These are phyloP conservation scores for Heliconius melpomene DNA, from an alignment of 1,140 invertebrate species.

Conservation along the genomic window DNA sequence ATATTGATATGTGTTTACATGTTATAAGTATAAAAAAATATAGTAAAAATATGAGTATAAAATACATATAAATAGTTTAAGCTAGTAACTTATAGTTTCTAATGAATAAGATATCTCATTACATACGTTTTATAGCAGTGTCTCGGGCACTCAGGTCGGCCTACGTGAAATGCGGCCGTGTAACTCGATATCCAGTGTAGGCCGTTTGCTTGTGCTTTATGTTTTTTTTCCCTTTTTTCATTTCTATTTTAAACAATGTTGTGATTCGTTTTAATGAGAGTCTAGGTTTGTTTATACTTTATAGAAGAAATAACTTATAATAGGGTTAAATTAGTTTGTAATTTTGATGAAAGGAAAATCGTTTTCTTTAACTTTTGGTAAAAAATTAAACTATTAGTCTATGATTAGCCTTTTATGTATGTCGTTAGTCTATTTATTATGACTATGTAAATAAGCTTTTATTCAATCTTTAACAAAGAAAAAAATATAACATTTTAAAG, in stretches of 20 bases:
- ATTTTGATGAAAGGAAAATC: no score
- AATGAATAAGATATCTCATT: not conserved
- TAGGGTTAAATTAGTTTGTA: no score
- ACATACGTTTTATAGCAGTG: constrained; percentile 5
- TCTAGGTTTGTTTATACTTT: not conserved
- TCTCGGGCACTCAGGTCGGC: constrained; percentile 6
- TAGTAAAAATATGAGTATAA: not conserved
- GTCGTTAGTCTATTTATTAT: no score
- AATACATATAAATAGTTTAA: not conserved
- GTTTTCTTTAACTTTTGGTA: no score
- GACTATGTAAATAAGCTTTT: no score
- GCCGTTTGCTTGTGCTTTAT: not conserved
- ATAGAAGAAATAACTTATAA: no score
- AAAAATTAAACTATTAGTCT: no score
- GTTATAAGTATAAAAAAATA: not conserved
- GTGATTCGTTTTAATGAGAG: not conserved
- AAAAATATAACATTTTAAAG: no score
- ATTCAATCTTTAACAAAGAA: no score
- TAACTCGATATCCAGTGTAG: constrained; percentile 11
- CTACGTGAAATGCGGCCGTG: not conserved
- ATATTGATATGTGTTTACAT: no score
- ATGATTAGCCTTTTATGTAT: no score
- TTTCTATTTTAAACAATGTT: not conserved
- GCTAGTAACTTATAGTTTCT: not conserved
- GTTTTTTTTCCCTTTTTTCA: not conserved